Evolutionary conservation across 2,888 invertebrate genomes (phyloP), one percentile per base, ranked within the genome.

Genomic region (Scelioninae gen. 1): DNA sequence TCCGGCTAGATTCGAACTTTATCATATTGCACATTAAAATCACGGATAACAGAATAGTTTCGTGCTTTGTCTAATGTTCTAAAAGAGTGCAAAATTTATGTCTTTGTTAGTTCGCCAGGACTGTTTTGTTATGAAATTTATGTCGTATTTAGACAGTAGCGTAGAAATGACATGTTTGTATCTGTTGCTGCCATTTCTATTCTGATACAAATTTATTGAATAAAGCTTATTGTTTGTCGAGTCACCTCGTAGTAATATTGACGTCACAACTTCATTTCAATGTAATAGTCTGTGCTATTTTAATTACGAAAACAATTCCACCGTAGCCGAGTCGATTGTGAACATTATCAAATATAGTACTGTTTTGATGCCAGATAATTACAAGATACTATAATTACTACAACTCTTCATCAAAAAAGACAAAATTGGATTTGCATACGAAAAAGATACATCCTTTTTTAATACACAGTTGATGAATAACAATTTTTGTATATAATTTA

Each of bases 271-370:
- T 56, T 68, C 31, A 40, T 56, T 68, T 60, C 58, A 43, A 16
- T 29, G 43, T 15, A 51, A 40, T 43, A 60, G 43, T 23, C 23
- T n/a, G 53, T 62, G 71, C 11, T 13, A 72, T 53, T 62, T 72
- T 72, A 34, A 69, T 58, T 69, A 29, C 13, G 29, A 47, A 58
- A 58, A 47, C 69, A 58, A 47, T 69, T 68, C 51, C 55, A 38
- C 38, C 47, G 45, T 15, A 43, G 65, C 34, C 49, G 49, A 43
- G 31, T 7, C 51, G n/a, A 49, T 47, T 47, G 8, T 47, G 9
- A 47, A 10, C 10, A 49, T 23, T 23, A 23, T 4, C 4, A 23
- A 23, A 2, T 23, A 23, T 23, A 2, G 23, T 23, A 23, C 23
- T 23, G 23, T 23, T 23, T 23, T 23, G 23, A 23, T 23, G 23